A percentile compares a stretch with the other conserved stretches of the same genome.
phyloP scores from a whole-genome alignment of 2,888 invertebrate genomes.

The Actias luna region DNA sequence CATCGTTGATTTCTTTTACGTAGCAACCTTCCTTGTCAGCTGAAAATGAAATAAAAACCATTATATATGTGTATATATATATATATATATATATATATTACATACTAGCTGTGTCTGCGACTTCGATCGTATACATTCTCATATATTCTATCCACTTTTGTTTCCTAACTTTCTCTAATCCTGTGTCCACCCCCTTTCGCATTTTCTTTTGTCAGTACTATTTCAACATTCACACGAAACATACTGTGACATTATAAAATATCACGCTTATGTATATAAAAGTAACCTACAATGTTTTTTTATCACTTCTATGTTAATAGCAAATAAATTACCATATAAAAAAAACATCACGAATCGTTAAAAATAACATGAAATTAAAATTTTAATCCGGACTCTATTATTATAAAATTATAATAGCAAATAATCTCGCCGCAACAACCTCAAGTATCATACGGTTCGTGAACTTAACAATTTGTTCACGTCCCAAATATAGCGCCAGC shows the following conservation, averaged over 20 bases:
- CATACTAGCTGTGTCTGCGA: too few relatives aligned
- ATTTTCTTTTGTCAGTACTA: too few relatives aligned
- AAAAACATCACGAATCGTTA: slow-evolving; percentile 14
- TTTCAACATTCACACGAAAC: too few relatives aligned
- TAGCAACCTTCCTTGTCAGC: slow-evolving; percentile 66
- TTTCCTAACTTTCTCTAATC: too few relatives aligned
- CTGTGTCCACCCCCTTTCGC: too few relatives aligned
- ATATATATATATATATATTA: too few relatives aligned
- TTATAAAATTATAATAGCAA: neutral
- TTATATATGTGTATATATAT: neutral
- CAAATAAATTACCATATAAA: neutral
- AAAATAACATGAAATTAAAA: neutral
- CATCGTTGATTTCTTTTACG: slow-evolving; percentile 57
- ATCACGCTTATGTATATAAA: too few relatives aligned
- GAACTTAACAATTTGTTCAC: slow-evolving; percentile 1
- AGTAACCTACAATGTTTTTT: too few relatives aligned
- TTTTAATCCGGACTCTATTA: neutral
- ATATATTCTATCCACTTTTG: too few relatives aligned
- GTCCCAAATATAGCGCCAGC: neutral
- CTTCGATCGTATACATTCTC: too few relatives aligned
- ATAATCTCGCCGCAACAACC: neutral
- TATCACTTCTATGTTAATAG: neutral
- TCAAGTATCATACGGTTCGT: neutral
- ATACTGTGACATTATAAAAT: too few relatives aligned
- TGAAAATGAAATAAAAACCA: slow-evolving; percentile 43